Evolutionary conservation across 2,797 vertebrate species (phyloP), one percentile per base, ranked within the genome.

Genomic region (Danio jaintianensis): DNA sequence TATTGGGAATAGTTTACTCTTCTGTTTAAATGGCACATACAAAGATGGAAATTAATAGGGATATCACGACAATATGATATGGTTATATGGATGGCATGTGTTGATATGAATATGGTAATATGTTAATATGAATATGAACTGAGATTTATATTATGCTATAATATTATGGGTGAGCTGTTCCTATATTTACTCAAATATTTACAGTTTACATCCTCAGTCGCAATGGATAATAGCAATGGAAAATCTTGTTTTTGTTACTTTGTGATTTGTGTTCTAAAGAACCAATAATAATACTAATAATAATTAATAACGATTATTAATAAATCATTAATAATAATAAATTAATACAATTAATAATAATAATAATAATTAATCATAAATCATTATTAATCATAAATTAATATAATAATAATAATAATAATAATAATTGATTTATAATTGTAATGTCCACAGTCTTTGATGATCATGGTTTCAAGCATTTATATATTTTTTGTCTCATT

Each of bases 1-100:
- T 80, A 80, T 53, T 80, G 82, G 78, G 61, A 16, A 80, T 20
- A 36, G n/a, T 86, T 82, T 61, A 56, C 85, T 88, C 18, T 11
- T 9, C 53, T 7, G 8, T 58, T 29, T 13, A 72, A 58, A 56
- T 58, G 22, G 43, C n/a, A 29, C 1, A 15, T 15, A 2, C 11
- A 63, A 0, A 29, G 13, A 47, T 29, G 29, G 29, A 11, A 67
- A 16, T 36, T 16, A 29, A 16, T 0, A 68, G 29, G n/a, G 8
- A 53, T 56, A 18, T 56, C 56, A 53, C 56, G 18, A 18, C 20
- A 20, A 11, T 56, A 56, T 36, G 56, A 56, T 6, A 36, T 59
- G 12, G 6, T 15, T 13, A 36, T 36, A 59, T 59, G 15, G 36
- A 15, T 36, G 29, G 7, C 8, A 1, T 36, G 22, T 59, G 56